Conservation (phyloP, 2,888 invertebrate species). For the Lithodes maja region DNA sequence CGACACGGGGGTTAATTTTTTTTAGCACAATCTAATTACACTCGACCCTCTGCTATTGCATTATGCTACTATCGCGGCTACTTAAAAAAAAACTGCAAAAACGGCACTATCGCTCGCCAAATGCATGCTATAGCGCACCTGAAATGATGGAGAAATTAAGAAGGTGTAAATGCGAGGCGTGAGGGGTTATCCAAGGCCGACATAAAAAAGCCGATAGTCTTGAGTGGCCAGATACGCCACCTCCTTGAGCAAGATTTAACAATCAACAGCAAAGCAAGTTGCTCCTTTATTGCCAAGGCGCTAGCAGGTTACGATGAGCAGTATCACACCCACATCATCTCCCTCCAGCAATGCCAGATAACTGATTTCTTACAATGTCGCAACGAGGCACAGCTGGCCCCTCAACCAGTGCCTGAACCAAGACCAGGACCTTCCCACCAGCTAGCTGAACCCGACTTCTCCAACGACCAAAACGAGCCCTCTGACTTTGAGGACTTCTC, state of each 20-base stretch:
- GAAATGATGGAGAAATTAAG: background rate
- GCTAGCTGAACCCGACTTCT: no score
- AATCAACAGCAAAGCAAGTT: constrained; percentile 24
- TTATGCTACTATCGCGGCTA: background rate
- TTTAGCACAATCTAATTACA: background rate
- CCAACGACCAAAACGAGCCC: background rate
- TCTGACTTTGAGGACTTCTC: constrained; percentile 12
- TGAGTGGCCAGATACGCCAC: constrained; percentile 17
- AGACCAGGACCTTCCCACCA: no score
- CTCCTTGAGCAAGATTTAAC: constrained; percentile 28
- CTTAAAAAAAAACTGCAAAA: background rate
- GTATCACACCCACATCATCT: constrained; percentile 44
- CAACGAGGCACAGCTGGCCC: constrained; percentile 3
- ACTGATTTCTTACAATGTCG: constrained; percentile 32
- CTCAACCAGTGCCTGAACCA: background rate
- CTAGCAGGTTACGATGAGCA: constrained; percentile 33
- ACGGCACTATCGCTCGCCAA: background rate
- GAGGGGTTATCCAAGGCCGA: background rate
- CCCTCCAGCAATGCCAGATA: constrained; percentile 38
- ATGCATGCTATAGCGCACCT: background rate
- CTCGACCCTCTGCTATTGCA: constrained; percentile 2
- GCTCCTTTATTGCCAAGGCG: constrained; percentile 29
- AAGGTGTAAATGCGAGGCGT: constrained; percentile 16
- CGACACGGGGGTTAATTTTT: no score
- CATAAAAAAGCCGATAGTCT: background rate